A percentile compares a stretch with the other conserved stretches of the same genome.
phyloP scores from a whole-genome alignment of 2,888 invertebrate species.

The Caenorhabditis macrosperma region DNA sequence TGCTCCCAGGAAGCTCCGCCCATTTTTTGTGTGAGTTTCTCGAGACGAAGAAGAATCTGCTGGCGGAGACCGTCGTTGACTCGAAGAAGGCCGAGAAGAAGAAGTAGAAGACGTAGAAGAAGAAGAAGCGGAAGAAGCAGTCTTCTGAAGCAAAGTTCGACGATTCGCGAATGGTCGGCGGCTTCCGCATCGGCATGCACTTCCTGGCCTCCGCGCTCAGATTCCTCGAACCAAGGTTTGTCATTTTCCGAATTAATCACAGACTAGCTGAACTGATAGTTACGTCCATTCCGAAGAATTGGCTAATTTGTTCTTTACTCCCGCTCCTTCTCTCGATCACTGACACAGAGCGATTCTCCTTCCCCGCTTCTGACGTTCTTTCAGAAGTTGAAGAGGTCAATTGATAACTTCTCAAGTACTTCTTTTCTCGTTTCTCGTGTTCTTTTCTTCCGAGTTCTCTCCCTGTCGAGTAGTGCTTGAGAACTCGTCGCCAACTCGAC shows the following conservation, averaged over 20 bases:
- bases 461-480: neutral
- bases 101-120: conserved; percentile 21
- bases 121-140: conserved; percentile 12
- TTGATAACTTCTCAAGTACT: conserved; percentile 11
- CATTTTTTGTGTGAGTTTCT: conserved; percentile 23
- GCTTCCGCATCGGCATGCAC: conserved; percentile 79
- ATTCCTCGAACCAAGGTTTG: conserved; percentile 80
- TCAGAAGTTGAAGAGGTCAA: neutral
- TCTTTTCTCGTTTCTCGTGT: conserved; percentile 1
- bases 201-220: conserved; percentile 79
- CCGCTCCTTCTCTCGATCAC: no score
- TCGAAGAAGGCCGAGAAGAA: conserved; percentile 16
- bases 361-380: neutral
- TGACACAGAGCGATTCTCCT: no score
- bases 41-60: conserved; percentile 9
- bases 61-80: conserved; percentile 9
- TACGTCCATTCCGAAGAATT: neutral
- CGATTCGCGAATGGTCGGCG: conserved; percentile 74
- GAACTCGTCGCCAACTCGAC: neutral
- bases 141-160: conserved; percentile 8
- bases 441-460: conserved; percentile 2
- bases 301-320: neutral
- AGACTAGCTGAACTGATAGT: neutral
- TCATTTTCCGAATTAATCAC: neutral
- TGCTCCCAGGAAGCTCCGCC: conserved; percentile 36